phyloP scores from a whole-genome alignment of 2,113 vertebrate species.

The Tricholaema leucomelas region DNA sequence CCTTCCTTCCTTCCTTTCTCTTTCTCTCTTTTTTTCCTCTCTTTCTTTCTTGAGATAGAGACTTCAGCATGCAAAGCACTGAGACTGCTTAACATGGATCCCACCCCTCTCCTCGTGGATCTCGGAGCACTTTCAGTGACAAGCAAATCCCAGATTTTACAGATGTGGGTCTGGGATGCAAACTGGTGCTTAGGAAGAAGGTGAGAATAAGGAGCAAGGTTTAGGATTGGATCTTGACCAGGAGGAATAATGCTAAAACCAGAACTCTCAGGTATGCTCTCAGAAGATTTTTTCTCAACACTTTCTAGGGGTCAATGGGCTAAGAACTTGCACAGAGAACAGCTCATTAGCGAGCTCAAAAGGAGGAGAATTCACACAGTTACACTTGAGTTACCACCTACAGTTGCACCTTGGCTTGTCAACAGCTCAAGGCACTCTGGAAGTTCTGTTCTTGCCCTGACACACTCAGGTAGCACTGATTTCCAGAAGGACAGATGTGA shows the following conservation, averaged over 20 bases:
- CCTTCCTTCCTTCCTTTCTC: no score
- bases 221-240: neutral
- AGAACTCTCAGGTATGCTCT: neutral
- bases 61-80: neutral
- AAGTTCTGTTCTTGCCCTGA: neutral
- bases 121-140: neutral
- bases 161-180: neutral
- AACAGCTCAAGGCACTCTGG: neutral
- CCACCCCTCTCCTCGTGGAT: neutral
- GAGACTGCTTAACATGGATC: neutral
- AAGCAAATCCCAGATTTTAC: neutral
- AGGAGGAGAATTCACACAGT: neutral
- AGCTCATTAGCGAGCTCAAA: neutral
- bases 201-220: neutral
- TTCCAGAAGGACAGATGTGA: neutral
- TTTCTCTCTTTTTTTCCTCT: no score
- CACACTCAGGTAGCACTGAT: neutral
- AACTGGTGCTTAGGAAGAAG: neutral
- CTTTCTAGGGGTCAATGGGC: neutral
- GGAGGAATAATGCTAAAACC: neutral
- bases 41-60: no score
- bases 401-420: neutral
- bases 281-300: conserved; percentile 2
- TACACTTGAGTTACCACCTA: neutral
- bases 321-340: neutral